phyloP scores from a whole-genome alignment of 2,113 vertebrate species.

The Notarius lentiginosus region DNA sequence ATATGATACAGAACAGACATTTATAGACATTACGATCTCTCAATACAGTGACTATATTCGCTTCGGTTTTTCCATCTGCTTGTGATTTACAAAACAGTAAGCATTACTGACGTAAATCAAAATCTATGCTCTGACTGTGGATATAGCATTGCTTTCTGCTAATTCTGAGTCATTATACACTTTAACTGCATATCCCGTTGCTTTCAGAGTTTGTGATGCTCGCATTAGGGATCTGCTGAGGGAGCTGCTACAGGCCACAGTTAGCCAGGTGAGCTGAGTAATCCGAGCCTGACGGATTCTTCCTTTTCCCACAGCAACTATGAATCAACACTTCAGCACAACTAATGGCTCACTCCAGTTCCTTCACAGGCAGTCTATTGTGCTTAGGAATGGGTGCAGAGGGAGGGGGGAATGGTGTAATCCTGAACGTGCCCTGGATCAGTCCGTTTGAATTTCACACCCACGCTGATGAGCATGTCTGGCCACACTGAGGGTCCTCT shows the following conservation, averaged over 20 bases:
- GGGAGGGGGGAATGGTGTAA: conserved; percentile 73
- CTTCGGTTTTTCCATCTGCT: not conserved
- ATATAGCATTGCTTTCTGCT: not conserved
- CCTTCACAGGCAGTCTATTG: conserved; percentile 76
- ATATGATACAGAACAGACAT: not conserved
- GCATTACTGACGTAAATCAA: not conserved
- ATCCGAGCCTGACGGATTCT: conserved; percentile 65
- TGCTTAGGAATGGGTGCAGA: conserved; percentile 66
- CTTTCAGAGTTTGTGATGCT: conserved; percentile 60
- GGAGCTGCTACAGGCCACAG: conserved; percentile 56
- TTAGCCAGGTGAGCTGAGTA: conserved; percentile 66
- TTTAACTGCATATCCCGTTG: conserved; percentile 61
- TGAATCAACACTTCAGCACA: conserved; percentile 71
- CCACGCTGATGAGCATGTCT: conserved; percentile 62
- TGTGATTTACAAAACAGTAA: conserved; percentile 25
- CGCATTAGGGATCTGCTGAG: conserved; percentile 67
- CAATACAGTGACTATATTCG: not conserved
- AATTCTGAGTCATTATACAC: conserved; percentile 34
- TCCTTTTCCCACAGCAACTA: conserved; percentile 76
- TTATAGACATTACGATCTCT: not conserved
- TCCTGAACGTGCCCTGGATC: conserved; percentile 80
- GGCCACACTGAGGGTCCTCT: conserved; percentile 64
- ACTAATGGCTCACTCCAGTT: conserved; percentile 75
- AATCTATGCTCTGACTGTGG: not conserved
- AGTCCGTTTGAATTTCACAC: conserved; percentile 82